Evolutionary conservation across 2,797 vertebrate species (phyloP), one percentile per base, ranked within the genome.

Genomic region (Aldrovandia affinis): DNA sequence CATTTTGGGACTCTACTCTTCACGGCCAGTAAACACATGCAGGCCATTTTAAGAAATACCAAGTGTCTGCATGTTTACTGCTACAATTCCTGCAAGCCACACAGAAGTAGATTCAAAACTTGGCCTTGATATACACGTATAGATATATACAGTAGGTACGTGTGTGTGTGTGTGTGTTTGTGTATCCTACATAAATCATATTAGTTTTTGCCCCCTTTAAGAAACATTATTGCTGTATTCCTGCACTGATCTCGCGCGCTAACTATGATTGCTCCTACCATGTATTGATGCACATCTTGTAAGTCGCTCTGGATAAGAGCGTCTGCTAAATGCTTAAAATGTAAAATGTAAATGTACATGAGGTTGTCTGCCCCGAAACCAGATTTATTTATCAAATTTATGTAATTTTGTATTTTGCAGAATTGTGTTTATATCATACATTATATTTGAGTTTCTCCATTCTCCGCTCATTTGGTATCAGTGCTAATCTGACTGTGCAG

Each of bases 351-450:
- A n/a, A n/a, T n/a, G n/a, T 22, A n/a, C 4, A 4, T 61, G 8
- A n/a, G 57, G 3, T 65, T 30, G 8, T 65, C 12, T 65, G n/a
- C 28, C 30, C 63, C 14, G 63, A 65, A 65, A 15, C 12, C 28
- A 65, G 25, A 30, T 65, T 65, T 65, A 61, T 61, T 61, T n/a
- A 61, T n/a, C 22, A 61, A 61, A 61, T 61, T n/a, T n/a, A n/a
- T n/a, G 57, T 61, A 57, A 57, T 18, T 20, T n/a, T n/a, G 22
- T 61, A 61, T 61, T 61, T 61, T 61, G 30, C 28, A 65, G n/a
- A 2, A 12, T 30, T n/a, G 28, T 61, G 7, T 61, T 61, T 61
- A 10, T 61, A 7, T 61, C 59, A 61, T 28, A 61, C 6, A n/a
- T 25, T 61, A 61, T 4, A 61, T 61, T 61, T 2, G 9, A 30